Base-by-base conservation (phyloP, 23 tunicate genomes). In the Ascidia mentula region DNA sequence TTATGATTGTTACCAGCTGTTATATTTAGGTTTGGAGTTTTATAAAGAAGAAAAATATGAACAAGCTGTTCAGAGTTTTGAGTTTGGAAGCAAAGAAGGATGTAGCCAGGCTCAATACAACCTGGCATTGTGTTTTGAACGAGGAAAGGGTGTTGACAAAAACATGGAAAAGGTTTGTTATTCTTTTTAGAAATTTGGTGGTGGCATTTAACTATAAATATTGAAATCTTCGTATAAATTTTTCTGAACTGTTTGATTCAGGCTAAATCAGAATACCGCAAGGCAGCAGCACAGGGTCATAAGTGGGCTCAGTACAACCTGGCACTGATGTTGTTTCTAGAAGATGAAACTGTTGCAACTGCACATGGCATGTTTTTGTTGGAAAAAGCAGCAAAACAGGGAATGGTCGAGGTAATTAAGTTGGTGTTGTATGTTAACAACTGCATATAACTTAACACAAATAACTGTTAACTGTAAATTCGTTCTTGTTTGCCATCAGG, bases 231-330 rank as follows among this genome's bases (percentile, higher is more conserved):
- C 8, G 59, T 32, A 37, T 75, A 1, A 4, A 39, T 18, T 30
- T 9, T 9, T 2, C 18, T 37, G 13, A 32, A 6, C 53, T 30
- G 18, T 75, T 36, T 79, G 6, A 26, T n/a, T n/a, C n/a, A 84
- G 87, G 87, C 87, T 12, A 76, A 61, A 61, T 30, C 60, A 32
- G 39, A 84, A 60, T 84, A 84, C 70, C 15, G 31, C 8, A 72
- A 72, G 31, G 87, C 87, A 18, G 81, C 87, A 6, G n/a, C 32
- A 22, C 87, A 84, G 69, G 81, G 81, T 31, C 87, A 84, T 40
- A 40, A 61, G 40, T 71, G 35, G 38, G 87, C 87, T 15, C 87
- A 84, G 40, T 84, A 84, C 36, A 84, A 84, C 40, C 87, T 84
- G 35, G 87, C 87, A 34, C 75, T 84, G 40, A 46, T 82, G 0